Evolutionary conservation across 2,888 invertebrate genomes (phyloP).

Genomic region (Lepidocyrtoides sp.): DNA sequence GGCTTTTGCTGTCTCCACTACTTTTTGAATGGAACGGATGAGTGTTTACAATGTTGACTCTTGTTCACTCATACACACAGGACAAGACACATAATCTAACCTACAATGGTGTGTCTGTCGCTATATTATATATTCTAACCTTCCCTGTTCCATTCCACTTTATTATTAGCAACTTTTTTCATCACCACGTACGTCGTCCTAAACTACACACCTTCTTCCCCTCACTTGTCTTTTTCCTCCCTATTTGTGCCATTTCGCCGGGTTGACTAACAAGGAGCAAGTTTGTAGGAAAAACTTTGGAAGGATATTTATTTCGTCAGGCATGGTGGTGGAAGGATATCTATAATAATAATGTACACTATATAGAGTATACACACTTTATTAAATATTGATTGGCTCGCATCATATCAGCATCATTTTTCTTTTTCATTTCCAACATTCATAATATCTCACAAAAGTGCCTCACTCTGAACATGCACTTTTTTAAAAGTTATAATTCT

Average conservation of each 20-base stretch:
- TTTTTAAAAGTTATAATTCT: not conserved
- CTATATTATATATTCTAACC: not conserved
- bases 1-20: not conserved
- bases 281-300: not conserved
- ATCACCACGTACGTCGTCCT: not conserved
- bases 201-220: not conserved
- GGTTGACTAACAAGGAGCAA: not conserved
- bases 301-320: not conserved
- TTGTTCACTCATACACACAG: too few species aligned
- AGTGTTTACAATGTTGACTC: not conserved
- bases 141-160: not conserved
- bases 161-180: constrained; percentile 13
- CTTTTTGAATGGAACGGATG: not conserved
- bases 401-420: not conserved
- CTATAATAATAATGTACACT: not conserved
- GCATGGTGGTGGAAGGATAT: not conserved
- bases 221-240: constrained; percentile 11
- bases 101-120: too few species aligned
- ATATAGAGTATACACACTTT: constrained; percentile 35
- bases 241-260: constrained; percentile 10
- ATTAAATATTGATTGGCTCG: constrained; percentile 65
- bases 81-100: too few species aligned
- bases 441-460: not conserved
- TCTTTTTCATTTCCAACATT: not conserved
- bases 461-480: not conserved